Conservation (phyloP, 2,888 invertebrate genomes). For the Diplolepis rosae region DNA sequence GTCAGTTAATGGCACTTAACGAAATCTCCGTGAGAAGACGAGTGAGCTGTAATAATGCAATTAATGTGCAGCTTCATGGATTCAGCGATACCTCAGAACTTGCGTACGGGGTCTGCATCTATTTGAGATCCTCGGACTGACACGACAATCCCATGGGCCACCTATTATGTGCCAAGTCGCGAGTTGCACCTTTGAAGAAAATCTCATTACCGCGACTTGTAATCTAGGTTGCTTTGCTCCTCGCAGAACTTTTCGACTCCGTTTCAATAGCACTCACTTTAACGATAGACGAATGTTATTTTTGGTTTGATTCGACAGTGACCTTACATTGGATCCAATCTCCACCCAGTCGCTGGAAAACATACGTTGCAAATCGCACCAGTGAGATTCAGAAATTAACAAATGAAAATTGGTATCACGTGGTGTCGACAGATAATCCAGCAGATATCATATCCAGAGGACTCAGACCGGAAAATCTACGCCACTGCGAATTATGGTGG, state of each 20-base stretch:
- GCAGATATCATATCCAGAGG: too few species aligned
- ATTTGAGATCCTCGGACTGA: neutral
- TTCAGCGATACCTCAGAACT: neutral
- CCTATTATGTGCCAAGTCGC: neutral
- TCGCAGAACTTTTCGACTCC: too few species aligned
- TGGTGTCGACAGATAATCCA: too few species aligned
- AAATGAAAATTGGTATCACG: too few species aligned
- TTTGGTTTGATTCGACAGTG: neutral
- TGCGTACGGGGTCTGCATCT: neutral
- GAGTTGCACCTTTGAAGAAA: neutral
- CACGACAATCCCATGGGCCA: neutral
- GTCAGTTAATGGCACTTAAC: neutral
- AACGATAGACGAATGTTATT: neutral
- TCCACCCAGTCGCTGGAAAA: too few species aligned
- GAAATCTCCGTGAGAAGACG: neutral
- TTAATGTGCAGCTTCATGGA: neutral
- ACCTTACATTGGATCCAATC: neutral
- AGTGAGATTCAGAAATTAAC: too few species aligned
- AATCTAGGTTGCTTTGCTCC: neutral
- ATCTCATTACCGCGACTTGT: neutral
- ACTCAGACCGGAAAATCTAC: too few species aligned
- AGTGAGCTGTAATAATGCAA: neutral
- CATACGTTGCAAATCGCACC: too few species aligned
- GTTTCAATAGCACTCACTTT: neutral
- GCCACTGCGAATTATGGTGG: too few species aligned